Base-by-base conservation (phyloP, 1,140 invertebrate species). In the Magallana ariakensis region DNA sequence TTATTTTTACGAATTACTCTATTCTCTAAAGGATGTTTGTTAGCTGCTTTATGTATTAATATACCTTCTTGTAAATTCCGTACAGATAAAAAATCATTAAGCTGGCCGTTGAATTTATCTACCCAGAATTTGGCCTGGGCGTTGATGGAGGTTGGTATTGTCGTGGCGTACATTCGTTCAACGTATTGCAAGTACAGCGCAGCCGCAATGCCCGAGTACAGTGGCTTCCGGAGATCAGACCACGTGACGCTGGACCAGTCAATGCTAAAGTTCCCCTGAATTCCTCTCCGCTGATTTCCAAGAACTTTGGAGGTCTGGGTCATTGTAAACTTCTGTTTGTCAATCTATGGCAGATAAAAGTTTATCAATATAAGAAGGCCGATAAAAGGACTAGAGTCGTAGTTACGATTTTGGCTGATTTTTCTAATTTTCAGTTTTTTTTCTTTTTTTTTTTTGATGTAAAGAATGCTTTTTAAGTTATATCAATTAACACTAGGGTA, bases 191-290 rank as follows among this genome's bases (percentile, higher is more conserved):
- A 53, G 70, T 90, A 93, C 11, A 94, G 90, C 11, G 92, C 86
- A 11, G 92, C 92, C 2, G 92, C 92, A 11, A 94, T 89, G 5
- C 91, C 93, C 5, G 92, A 93, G 83, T 91, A 92, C 16, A 94
- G 85, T 4, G 93, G 93, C 85, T 91, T 93, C 16, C 86, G 46
- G 2, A 93, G 87, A 60, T 93, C 92, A 11, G 19, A 22, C 93
- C 93, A 94, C 10, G 81, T 82, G 7, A 92, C 90, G 0, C 13
- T 57, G 6, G 33, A 53, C 93, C 93, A 94, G 58, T 92, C 85
- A 15, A 94, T 92, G 15, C 89, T 86, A 26, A 93, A 90, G 9
- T 75, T 60, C 11, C 81, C 80, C 7, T 54, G 53, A 16, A 93
- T 92, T 22, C 90, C 85, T 22, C 84, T 26, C 58, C 90, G 91